Percentiles rank a stretch among this genome's conserved stretches.
phyloP scores from a whole-genome alignment of 2,113 vertebrate species.

The Nesoenas mayeri region DNA sequence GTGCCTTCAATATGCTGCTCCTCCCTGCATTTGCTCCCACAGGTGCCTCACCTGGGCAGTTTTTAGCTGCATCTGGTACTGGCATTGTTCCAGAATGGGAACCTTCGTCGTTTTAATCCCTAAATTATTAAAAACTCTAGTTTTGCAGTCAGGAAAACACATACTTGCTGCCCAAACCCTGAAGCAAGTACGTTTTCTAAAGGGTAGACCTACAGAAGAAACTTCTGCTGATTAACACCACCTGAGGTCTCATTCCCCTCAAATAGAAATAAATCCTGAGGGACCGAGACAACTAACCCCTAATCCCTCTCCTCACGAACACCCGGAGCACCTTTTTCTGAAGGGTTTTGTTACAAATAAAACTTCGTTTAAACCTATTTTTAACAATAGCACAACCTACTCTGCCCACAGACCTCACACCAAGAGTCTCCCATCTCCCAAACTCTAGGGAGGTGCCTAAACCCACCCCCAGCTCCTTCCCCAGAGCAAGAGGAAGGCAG shows the following conservation, averaged over 20 bases:
- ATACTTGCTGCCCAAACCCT: not conserved
- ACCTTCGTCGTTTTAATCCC: not conserved
- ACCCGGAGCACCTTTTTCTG: not conserved
- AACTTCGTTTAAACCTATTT: not conserved
- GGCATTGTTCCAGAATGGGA: not conserved
- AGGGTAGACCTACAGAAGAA: not conserved
- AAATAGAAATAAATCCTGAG: not conserved
- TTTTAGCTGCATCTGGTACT: not conserved
- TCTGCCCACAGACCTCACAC: not conserved
- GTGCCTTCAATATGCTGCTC: not conserved
- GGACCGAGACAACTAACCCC: not conserved
- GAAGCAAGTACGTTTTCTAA: not conserved
- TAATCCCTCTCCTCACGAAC: not conserved
- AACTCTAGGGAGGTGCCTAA: accelerated
- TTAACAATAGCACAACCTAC: not conserved
- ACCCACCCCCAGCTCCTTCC: not conserved
- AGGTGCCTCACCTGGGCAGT: not conserved
- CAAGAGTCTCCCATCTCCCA: no score
- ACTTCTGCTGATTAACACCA: not conserved
- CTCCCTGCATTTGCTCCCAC: not conserved
- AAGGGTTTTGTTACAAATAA: accelerated
- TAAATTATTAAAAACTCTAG: not conserved
- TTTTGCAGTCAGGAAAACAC: not conserved
- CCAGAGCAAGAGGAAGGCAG: no score
- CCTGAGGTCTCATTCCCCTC: accelerated